Base-by-base conservation (phyloP, 2,888 invertebrate genomes). In the Erebia aethiops region DNA sequence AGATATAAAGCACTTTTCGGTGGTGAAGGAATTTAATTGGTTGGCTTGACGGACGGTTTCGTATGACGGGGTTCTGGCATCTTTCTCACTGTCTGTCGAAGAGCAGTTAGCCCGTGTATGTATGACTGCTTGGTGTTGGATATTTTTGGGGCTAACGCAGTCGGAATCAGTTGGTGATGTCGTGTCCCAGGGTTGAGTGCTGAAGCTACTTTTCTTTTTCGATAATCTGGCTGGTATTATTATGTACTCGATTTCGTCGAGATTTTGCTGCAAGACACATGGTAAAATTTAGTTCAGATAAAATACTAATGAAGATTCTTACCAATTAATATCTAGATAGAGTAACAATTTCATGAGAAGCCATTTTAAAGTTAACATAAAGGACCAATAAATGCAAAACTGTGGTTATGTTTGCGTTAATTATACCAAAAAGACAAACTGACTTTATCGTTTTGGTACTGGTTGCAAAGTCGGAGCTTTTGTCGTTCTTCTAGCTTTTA, bases 171-270 rank as follows among this genome's bases (percentile, higher is more conserved):
- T 76, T 1, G 90, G 88, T 0, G 91, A 89, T 0, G 89, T 85
- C 0, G 84, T 84, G 71, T 88, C 87, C 89, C 90, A 91, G 0
- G 80, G 84, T 2, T 82, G 82, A 0, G 85, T 82, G 71, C 88
- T 91, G 71, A 89, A 89, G 70, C 82, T 81, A 0, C 86, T 82
- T 57, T 81, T 82, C 72, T 86, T 88, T 43, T 83, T 85, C 0
- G 85, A 80, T 5, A 90, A 70, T 9, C 87, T 81, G 0, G 88
- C 87, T 10, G 92, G 90, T 74, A 92, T 87, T 46, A 92, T 86
- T 49, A 92, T 86, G 78, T 92, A 91, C 66, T 89, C 92, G 35
- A 92, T 81, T 9, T 88, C 82, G 65, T 91, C 90, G 11, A 92
- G 80, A 68, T 87, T 82, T 63, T 77, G 76, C 91, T 92, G 83